These are phyloP conservation scores for Gastrophryne carolinensis DNA, from an alignment of 2,797 vertebrate genomes.

Conservation along the genomic window DNA sequence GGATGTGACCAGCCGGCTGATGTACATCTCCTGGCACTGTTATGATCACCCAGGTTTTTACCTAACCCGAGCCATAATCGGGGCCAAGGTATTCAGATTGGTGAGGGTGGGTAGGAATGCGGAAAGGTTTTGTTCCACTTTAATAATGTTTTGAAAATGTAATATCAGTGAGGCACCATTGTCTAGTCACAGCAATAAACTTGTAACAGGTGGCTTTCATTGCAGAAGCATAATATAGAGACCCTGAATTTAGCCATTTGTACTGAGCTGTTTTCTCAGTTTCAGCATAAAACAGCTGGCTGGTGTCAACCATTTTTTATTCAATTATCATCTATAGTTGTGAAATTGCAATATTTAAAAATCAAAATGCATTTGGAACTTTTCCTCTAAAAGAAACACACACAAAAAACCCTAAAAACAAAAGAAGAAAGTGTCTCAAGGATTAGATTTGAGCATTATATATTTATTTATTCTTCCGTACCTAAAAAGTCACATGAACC, in stretches of 20 bases:
- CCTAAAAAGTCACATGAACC: slow-evolving; percentile 56
- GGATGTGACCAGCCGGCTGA: no score
- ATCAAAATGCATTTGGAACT: slow-evolving; percentile 9
- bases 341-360: slow-evolving; percentile 19
- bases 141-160: neutral
- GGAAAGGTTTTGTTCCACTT: no score
- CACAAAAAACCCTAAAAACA: neutral
- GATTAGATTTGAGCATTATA: slow-evolving; percentile 21
- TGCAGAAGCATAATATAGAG: neutral
- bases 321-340: slow-evolving; percentile 35
- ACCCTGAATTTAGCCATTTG: neutral
- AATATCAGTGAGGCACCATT: neutral
- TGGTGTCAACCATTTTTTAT: slow-evolving; percentile 21
- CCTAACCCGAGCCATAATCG: no score
- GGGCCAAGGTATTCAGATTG: no score
- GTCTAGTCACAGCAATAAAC: neutral
- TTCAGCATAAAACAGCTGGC: slow-evolving; percentile 22
- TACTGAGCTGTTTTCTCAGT: neutral
- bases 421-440: slow-evolving; percentile 14
- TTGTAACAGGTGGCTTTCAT: neutral
- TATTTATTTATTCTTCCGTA: slow-evolving; percentile 36
- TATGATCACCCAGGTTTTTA: no score
- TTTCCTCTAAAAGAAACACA: slow-evolving; percentile 26
- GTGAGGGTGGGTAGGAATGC: no score
- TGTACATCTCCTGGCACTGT: no score